Percentiles rank a stretch among this genome's conserved stretches.
Evolutionary conservation across 1,140 invertebrate genomes (phyloP).

Genomic region (Archivesica marissinica): DNA sequence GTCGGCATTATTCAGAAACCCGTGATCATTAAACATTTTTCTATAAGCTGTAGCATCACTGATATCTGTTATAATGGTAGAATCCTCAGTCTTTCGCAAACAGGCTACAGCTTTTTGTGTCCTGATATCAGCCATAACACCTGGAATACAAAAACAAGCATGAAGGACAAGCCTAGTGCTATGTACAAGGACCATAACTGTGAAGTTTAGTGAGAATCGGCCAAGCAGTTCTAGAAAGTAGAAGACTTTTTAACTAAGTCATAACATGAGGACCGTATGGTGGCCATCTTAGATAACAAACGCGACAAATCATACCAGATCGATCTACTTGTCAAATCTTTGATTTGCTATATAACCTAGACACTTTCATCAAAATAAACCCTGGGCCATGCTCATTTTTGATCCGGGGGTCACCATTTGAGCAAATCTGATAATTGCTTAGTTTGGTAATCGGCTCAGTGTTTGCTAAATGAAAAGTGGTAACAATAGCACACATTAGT

Average conservation of each 20-base stretch:
- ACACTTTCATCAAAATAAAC: not conserved
- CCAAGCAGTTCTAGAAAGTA: not conserved
- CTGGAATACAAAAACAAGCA: slow-evolving; percentile 43
- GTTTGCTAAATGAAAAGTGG: not conserved
- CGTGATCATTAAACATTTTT: slow-evolving; percentile 36
- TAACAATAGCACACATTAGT: not conserved
- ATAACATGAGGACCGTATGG: no score
- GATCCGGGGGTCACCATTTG: not conserved
- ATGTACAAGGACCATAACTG: not conserved
- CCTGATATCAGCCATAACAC: slow-evolving; percentile 58
- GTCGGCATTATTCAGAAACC: not conserved
- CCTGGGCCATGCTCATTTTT: not conserved
- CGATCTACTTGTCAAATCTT: not conserved
- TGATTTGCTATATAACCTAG: not conserved
- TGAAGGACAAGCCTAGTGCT: not conserved
- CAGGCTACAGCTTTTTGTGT: not conserved
- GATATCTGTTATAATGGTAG: slow-evolving; percentile 51
- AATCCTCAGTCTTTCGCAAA: not conserved
- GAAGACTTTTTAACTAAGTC: no score
- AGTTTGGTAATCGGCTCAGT: no score
- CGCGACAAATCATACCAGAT: not conserved
- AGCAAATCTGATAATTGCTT: not conserved
- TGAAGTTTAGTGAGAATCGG: not conserved
- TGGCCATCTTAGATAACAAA: not conserved
- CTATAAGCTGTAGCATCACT: slow-evolving; percentile 55